Percentiles rank a stretch among this genome's conserved stretches.
phyloP scores from a whole-genome alignment of 1,140 invertebrate genomes.

The Ectropis grisescens region DNA sequence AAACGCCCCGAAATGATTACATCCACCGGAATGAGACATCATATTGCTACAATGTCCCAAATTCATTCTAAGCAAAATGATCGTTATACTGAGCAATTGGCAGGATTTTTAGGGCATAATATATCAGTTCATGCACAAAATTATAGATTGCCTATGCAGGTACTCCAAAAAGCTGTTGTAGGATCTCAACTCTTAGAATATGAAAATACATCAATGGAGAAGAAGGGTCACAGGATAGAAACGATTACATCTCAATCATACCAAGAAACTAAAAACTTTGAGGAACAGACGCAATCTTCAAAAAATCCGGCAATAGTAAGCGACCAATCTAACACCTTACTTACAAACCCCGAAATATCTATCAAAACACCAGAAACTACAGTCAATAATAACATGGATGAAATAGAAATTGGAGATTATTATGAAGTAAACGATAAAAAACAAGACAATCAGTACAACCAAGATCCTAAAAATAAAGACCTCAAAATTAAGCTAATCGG shows the following conservation, averaged over 20 bases:
- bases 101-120: constrained; percentile 4
- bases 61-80: constrained; percentile 1
- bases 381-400: too few relatives aligned
- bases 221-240: not conserved
- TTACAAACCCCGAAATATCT: too few relatives aligned
- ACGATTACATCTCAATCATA: not conserved
- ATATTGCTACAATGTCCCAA: constrained; percentile 3
- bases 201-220: not conserved
- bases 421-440: too few relatives aligned
- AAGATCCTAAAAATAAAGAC: too few relatives aligned
- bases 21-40: constrained; percentile 1
- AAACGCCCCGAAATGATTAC: constrained; percentile 3
- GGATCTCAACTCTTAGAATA: not conserved
- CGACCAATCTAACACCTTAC: too few relatives aligned
- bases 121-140: constrained; percentile 1
- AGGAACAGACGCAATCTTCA: not conserved
- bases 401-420: too few relatives aligned
- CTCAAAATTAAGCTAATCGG: too few relatives aligned
- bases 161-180: constrained; percentile 1
- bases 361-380: too few relatives aligned
- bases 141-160: constrained; percentile 4
- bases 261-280: not conserved
- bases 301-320: too few relatives aligned
- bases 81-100: constrained; percentile 3
- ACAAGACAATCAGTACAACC: too few relatives aligned